Evolutionary conservation across 2,113 vertebrate species (phyloP), one percentile per base, ranked within the genome.

Genomic region (Cephalophus harveyi): DNA sequence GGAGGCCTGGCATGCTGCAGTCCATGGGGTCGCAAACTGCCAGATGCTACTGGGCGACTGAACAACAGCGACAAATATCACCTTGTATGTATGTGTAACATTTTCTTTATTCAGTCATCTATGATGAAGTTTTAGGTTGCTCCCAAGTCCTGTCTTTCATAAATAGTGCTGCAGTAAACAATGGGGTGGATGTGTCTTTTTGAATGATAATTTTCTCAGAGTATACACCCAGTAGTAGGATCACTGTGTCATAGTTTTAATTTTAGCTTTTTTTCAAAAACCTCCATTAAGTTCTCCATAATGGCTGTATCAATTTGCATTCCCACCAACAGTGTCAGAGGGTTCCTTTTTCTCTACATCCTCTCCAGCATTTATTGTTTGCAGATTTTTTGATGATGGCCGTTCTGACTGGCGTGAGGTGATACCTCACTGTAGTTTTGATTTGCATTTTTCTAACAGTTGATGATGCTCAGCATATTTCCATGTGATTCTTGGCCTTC

Each of bases 371-470:
- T 43, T 43, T 43, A 76, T 76, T 76, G 23, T 76, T 43, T 76
- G 11, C 23, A 43, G 21, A 43, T 27, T 43, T 76, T 43, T 43
- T 76, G 71, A 7, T 43, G 21, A 43, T 76, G 71, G 23, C 23
- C 6, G 0, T 43, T 76, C 40, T 1, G 23, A 76, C 71, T 43
- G 40, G 40, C 0, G 0, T 76, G 71, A 76, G 23, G 40, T 43
- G 23, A 76, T 15, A 76, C 12, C 3, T 76, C 36, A 25, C 11
- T 43, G 21, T 40, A 76, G 40, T 76, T 76, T 76, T 76, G 71
- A 76, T 76, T 76, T 76, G 6, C 23, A 43, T 76, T 76, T 76
- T 43, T 76, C 23, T 76, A 76, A 76, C 21, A 27, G 21, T 43
- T 76, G 25, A 40, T 76, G 40, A 43, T 27, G 23, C 40, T 76